phyloP scores from a whole-genome alignment of 35 echinoderm and acorn worm species.

The Apostichopus japonicus region DNA sequence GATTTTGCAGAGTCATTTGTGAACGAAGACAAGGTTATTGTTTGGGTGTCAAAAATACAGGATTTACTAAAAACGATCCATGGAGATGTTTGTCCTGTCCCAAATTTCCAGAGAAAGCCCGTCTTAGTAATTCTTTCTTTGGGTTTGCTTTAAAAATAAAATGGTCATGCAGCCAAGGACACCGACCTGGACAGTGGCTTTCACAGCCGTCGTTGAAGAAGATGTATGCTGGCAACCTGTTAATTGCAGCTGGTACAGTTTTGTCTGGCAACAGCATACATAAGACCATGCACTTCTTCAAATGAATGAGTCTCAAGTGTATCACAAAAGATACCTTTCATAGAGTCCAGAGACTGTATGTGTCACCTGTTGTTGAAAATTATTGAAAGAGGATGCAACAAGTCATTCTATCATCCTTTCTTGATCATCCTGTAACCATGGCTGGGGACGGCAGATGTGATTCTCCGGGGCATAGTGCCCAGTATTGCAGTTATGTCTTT shows the following conservation, averaged over 20 bases:
- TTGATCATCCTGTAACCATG: neutral
- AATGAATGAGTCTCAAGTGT: neutral
- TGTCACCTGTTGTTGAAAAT: no score
- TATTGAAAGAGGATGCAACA: neutral
- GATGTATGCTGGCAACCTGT: constrained; percentile 3
- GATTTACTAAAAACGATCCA: no score
- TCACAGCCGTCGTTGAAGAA: neutral
- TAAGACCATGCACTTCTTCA: neutral
- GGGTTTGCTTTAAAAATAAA: no score
- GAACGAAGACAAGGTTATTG: no score
- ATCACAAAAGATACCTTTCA: neutral
- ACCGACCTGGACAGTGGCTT: no score
- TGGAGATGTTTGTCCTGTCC: no score
- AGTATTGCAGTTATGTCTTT: neutral
- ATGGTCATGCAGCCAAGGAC: no score
- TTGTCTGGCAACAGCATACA: neutral
- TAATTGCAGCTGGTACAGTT: constrained; percentile 3
- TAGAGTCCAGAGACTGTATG: neutral
- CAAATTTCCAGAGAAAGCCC: no score
- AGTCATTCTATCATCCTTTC: neutral
- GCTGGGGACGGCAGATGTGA: neutral
- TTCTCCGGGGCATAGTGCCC: neutral
- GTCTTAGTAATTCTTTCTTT: no score
- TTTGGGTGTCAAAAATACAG: no score
- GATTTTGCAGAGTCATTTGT: no score